phyloP scores from a whole-genome alignment of 2,888 invertebrate species.

The Matsumyia berberina region DNA sequence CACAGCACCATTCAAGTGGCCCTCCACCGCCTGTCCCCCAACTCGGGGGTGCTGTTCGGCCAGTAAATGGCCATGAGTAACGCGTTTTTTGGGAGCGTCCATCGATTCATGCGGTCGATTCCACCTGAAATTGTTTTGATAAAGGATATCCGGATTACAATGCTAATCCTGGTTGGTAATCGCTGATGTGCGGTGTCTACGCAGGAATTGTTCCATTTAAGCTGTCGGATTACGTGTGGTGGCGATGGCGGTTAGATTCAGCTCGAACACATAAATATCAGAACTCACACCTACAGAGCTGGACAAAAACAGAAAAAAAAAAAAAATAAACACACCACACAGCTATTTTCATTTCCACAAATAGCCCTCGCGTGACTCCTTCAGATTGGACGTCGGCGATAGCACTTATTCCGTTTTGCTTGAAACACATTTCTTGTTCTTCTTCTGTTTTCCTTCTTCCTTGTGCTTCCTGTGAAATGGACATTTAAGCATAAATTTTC shows the following conservation, averaged over 20 bases:
- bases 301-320: neutral
- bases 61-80: conserved; percentile 24
- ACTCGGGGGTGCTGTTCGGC: no score
- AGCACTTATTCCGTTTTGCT: conserved; percentile 53
- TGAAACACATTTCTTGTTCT: conserved; percentile 29
- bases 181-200: conserved; percentile 70
- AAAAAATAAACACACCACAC: conserved; percentile 19
- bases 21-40: no score
- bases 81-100: conserved; percentile 44
- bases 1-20: neutral
- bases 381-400: conserved; percentile 67
- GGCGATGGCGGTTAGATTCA: conserved; percentile 57
- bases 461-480: conserved; percentile 63
- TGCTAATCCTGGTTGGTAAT: conserved; percentile 67
- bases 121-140: conserved; percentile 74
- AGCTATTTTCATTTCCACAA: conserved; percentile 51
- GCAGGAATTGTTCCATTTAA: conserved; percentile 70
- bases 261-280: conserved; percentile 48
- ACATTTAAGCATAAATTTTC: conserved; percentile 72
- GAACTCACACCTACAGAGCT: neutral
- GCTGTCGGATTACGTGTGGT: conserved; percentile 68
- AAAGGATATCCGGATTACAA: conserved; percentile 75
- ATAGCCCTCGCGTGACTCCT: conserved; percentile 70
- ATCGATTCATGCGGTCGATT: conserved; percentile 57
- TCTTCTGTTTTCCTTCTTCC: conserved; percentile 15